These are phyloP conservation scores for Pseudoatta argentina DNA, from an alignment of 1,140 invertebrate species.

Conservation along the genomic window DNA sequence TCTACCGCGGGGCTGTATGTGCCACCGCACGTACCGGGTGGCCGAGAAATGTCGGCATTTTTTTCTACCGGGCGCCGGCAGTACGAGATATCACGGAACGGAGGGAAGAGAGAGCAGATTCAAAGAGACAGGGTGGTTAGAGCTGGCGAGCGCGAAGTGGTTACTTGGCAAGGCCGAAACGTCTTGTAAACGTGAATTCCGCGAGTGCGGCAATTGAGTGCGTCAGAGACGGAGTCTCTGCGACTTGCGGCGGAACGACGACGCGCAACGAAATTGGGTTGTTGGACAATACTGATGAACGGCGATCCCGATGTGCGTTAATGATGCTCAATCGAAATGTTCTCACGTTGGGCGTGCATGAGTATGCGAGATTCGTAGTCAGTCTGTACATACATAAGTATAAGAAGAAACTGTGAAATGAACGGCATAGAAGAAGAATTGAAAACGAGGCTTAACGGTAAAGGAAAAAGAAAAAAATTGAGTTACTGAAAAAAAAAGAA, in stretches of 20 bases:
- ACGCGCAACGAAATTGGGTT: slow-evolving; percentile 39
- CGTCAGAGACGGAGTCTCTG: neutral
- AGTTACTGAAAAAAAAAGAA: neutral
- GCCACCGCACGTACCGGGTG: slow-evolving; percentile 83
- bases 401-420: neutral
- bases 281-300: slow-evolving; percentile 23
- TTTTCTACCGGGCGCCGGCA: slow-evolving; percentile 37
- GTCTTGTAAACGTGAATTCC: slow-evolving; percentile 20
- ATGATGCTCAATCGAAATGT: slow-evolving; percentile 40
- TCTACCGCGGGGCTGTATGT: slow-evolving; percentile 85
- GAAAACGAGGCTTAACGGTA: neutral
- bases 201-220: slow-evolving; percentile 27
- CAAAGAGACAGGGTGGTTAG: neutral
- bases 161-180: slow-evolving; percentile 30
- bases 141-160: neutral
- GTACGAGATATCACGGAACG: neutral
- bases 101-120: neutral
- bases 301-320: slow-evolving; percentile 38
- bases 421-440: neutral
- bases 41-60: slow-evolving; percentile 55
- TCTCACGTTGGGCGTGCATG: neutral
- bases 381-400: too few species aligned
- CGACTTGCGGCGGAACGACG: neutral
- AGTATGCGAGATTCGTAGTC: neutral
- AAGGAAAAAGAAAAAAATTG: neutral